A percentile compares a stretch with the other conserved stretches of the same genome.
Conservation (phyloP, 1,140 invertebrate species). For the Saxidomus purpurata region DNA sequence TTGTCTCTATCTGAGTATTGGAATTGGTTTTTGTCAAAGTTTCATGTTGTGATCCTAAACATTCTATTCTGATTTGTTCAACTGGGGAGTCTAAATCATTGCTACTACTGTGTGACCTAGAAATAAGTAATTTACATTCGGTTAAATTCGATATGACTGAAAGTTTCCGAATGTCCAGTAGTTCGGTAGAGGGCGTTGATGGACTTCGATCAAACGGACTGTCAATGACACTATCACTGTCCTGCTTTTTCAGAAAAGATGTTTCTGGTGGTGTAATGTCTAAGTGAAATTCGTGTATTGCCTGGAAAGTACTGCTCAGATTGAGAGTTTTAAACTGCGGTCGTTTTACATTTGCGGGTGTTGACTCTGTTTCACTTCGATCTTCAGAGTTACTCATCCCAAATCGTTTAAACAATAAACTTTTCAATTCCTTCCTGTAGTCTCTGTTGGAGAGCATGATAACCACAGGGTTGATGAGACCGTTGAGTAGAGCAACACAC, state of each 20-base stretch:
- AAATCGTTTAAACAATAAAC: slow-evolving; percentile 38
- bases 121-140: slow-evolving; percentile 31
- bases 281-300: slow-evolving; percentile 6
- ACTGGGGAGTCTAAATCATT: background rate
- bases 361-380: slow-evolving; percentile 38
- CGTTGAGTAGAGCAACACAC: slow-evolving; percentile 54
- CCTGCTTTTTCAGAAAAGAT: slow-evolving; percentile 5
- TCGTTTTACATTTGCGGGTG: background rate
- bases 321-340: slow-evolving; percentile 24
- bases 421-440: slow-evolving; percentile 47
- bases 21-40: background rate
- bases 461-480: slow-evolving; percentile 61
- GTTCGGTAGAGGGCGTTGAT: background rate
- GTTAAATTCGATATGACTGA: background rate
- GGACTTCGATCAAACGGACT: slow-evolving; percentile 5
- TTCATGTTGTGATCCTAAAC: background rate
- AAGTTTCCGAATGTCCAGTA: slow-evolving; percentile 11
- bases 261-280: slow-evolving; percentile 13
- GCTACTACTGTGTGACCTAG: background rate
- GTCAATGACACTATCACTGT: slow-evolving; percentile 16
- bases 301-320: slow-evolving; percentile 27
- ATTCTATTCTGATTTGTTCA: background rate
- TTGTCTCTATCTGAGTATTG: slow-evolving; percentile 15
- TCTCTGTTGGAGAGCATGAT: slow-evolving; percentile 61
- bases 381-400: background rate